Conservation (phyloP, 2,797 vertebrate species). For the Scarus forsteni region DNA sequence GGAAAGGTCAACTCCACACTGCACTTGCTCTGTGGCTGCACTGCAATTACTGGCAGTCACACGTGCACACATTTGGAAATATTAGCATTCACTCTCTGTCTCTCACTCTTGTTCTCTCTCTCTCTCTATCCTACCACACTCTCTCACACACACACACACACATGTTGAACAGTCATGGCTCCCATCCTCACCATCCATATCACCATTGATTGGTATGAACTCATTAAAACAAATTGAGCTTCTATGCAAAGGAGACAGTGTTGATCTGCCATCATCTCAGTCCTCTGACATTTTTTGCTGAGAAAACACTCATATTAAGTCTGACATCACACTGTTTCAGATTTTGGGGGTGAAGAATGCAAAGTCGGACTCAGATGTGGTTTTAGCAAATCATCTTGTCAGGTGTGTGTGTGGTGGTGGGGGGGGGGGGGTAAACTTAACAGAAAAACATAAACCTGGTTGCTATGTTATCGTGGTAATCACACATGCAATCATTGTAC, state of each 20-base stretch:
- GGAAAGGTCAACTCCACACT: slow-evolving; percentile 49
- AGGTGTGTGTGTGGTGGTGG: too few species aligned
- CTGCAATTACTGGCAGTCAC: slow-evolving; percentile 48
- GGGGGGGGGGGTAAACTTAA: too few species aligned
- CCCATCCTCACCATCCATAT: slow-evolving; percentile 18
- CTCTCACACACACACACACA: background rate
- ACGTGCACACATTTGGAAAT: slow-evolving; percentile 30
- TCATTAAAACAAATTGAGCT: slow-evolving; percentile 59
- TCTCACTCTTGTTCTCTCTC: background rate
- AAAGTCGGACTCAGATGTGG: too few species aligned
- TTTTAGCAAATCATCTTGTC: too few species aligned
- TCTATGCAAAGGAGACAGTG: slow-evolving; percentile 29
- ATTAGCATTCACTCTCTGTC: slow-evolving; percentile 22
- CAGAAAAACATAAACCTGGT: too few species aligned
- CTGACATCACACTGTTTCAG: slow-evolving; percentile 1
- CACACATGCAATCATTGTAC: too few species aligned
- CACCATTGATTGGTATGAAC: slow-evolving; percentile 49
- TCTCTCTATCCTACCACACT: background rate
- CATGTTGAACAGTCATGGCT: slow-evolving; percentile 1
- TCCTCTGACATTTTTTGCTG: slow-evolving; percentile 18
- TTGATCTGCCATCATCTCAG: slow-evolving; percentile 28
- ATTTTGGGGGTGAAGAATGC: background rate
- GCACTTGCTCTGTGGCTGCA: slow-evolving; percentile 25
- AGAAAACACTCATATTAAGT: background rate
- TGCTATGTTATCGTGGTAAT: too few species aligned